Conservation (phyloP, 2,888 invertebrate species). For the Plebejus argus region DNA sequence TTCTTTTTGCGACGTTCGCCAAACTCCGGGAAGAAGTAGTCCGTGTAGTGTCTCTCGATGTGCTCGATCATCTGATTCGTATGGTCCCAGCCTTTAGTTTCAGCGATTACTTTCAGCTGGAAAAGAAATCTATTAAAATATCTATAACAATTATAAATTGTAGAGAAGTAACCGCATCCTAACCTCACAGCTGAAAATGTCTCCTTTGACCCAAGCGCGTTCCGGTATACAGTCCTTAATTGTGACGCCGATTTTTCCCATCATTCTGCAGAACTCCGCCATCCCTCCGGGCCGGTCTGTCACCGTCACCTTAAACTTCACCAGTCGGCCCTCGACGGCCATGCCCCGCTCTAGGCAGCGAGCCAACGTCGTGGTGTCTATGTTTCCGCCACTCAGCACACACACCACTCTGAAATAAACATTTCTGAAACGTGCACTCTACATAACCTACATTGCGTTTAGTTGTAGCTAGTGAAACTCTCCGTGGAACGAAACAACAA, state of each 20-base stretch:
- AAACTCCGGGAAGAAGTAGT: conserved; percentile 69
- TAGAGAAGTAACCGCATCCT: background rate
- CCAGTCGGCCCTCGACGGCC: conserved; percentile 90
- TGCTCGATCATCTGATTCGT: conserved; percentile 72
- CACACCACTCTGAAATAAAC: conserved; percentile 85
- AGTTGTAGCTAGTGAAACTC: background rate
- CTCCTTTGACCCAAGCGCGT: conserved; percentile 94
- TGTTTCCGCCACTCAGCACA: conserved; percentile 92
- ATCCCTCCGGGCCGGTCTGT: conserved; percentile 93
- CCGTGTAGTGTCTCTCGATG: conserved; percentile 83
- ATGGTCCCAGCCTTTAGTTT: conserved; percentile 92
- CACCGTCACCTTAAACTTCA: conserved; percentile 82
- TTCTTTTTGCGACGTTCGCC: conserved; percentile 50
- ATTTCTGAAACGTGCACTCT: background rate
- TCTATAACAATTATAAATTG: background rate
- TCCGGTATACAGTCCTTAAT: conserved; percentile 97
- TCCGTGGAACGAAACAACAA: background rate
- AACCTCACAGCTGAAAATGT: conserved; percentile 85
- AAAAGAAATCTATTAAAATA: conserved; percentile 40
- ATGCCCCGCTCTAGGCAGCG: conserved; percentile 94
- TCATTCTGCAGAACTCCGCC: conserved; percentile 87
- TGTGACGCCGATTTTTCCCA: conserved; percentile 88
- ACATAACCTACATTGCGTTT: background rate
- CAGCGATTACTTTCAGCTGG: conserved; percentile 92
- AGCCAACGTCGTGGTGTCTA: conserved; percentile 93